Base-by-base conservation (phyloP, 2,888 invertebrate species). In the Ctena decussata region DNA sequence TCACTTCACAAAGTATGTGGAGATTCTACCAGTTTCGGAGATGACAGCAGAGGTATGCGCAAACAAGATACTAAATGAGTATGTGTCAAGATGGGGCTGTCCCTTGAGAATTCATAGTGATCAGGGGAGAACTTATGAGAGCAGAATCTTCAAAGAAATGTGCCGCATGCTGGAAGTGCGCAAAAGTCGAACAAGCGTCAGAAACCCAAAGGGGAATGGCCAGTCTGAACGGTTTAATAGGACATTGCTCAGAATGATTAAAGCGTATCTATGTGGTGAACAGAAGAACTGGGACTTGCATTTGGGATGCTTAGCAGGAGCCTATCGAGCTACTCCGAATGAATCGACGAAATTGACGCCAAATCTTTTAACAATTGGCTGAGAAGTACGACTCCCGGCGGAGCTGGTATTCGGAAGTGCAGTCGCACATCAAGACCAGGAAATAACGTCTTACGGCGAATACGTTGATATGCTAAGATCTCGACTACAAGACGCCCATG, bases 1-100 rank as follows among this genome's bases (percentile, higher is more conserved):
- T 74, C 41, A 72, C 18, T 84, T 84, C 46, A 72, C 84, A 3
- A 82, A 80, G 70, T 84, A 49, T 41, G 78, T 72, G 3, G 78
- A 78, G 69, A 49, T 72, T 0, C 24, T 78, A 21, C 27, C 78
- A 39, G 80, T 76, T 15, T 41, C 65, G 12, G 77, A 80, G n/a
- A 82, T 80, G 37, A 76, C 77, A 39, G 80, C 80, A 6, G 77
- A 79, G 27, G 49, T 60, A 18, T 77, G 77, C 27, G 84, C 82
- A 15, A 2, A 12, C 2, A 37, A 27, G 24, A n/a, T 87, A 39
- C 15, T 60, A 0, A 82, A 82, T 12, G 73, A 84, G 24, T 75
- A 71, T 39, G 41, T 87, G 15, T 24, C 74, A 0, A 27, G 70
- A 39, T 84, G 76, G 73, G 80, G 84, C 0, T 49, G 53, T 18